Conservation (phyloP, 1,140 invertebrate genomes). For the Drosophila repletoides region DNA sequence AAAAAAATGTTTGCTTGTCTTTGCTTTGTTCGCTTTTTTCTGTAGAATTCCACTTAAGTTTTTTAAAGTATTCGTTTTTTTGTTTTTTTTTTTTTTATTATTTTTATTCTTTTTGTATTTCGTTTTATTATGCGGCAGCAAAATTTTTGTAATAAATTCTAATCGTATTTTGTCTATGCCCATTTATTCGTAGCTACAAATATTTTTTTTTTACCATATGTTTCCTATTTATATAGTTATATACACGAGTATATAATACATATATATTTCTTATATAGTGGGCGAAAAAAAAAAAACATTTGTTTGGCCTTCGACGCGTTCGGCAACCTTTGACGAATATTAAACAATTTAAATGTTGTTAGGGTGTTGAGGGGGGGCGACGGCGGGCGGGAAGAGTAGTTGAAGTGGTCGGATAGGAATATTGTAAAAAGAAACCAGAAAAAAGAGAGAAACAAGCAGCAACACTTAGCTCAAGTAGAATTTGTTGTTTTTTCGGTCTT, state of each 20-base stretch:
- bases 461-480: conserved; percentile 71
- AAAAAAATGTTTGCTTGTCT: conserved; percentile 64
- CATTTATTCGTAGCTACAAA: conserved; percentile 44
- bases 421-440: conserved; percentile 73
- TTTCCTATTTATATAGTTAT: conserved; percentile 33
- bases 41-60: conserved; percentile 53
- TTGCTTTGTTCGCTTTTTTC: conserved; percentile 28
- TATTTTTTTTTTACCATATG: conserved; percentile 14
- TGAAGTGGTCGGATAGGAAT: conserved; percentile 47
- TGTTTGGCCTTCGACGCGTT: conserved; percentile 77
- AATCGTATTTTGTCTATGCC: conserved; percentile 33
- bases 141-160: conserved; percentile 77
- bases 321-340: conserved; percentile 78
- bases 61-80: conserved; percentile 27
- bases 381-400: neutral
- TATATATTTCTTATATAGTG: conserved; percentile 27
- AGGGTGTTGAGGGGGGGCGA: conserved; percentile 2
- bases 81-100: conserved; percentile 12
- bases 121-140: conserved; percentile 37
- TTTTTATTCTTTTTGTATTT: conserved; percentile 28
- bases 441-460: conserved; percentile 69
- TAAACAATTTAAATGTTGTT: conserved; percentile 77
- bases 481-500: conserved; percentile 16
- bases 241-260: conserved; percentile 19
- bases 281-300: conserved; percentile 31